Percentiles rank a stretch among this genome's conserved stretches.
Evolutionary conservation across 2,888 invertebrate species (phyloP).

Genomic region (Aspidiotus destructor): DNA sequence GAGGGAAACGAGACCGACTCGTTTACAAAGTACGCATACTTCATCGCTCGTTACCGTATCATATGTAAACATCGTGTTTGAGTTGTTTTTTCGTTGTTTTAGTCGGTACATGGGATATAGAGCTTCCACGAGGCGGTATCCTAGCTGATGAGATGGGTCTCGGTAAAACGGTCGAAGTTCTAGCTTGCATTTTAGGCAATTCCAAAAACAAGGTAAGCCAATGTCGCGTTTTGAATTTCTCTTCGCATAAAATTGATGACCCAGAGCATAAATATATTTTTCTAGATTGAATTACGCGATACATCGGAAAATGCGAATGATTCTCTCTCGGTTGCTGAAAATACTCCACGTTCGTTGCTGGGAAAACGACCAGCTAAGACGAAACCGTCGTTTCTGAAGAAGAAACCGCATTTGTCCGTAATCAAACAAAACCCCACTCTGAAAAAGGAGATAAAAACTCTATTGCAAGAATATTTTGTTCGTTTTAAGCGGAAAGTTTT

Average conservation of each 20-base stretch:
- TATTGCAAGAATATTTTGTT: constrained; percentile 16
- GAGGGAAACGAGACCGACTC: constrained; percentile 44
- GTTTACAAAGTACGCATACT: not conserved
- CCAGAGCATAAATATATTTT: not conserved
- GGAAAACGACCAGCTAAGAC: not conserved
- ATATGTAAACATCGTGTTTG: not conserved
- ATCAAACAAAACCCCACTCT: constrained; percentile 14
- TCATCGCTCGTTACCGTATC: not conserved
- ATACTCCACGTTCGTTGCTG: not conserved
- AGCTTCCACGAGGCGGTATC: constrained; percentile 80
- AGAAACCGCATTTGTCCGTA: constrained; percentile 13
- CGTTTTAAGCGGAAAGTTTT: constrained; percentile 7
- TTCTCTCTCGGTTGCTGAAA: too few species aligned
- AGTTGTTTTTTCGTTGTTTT: constrained; percentile 11
- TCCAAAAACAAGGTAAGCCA: constrained; percentile 8
- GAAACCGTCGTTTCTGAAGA: constrained; percentile 3
- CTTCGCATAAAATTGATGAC: too few species aligned
- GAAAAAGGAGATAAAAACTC: constrained; percentile 11
- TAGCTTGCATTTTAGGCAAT: constrained; percentile 49
- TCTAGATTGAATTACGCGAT: not conserved
- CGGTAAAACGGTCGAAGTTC: constrained; percentile 87
- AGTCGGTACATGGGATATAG: constrained; percentile 84
- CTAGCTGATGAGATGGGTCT: constrained; percentile 96
- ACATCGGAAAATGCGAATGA: too few species aligned
- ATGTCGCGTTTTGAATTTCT: too few species aligned